Evolutionary conservation across 92 coral and sea anemone species (phyloP).

Genomic region (Hydrozoanthus gracilis): DNA sequence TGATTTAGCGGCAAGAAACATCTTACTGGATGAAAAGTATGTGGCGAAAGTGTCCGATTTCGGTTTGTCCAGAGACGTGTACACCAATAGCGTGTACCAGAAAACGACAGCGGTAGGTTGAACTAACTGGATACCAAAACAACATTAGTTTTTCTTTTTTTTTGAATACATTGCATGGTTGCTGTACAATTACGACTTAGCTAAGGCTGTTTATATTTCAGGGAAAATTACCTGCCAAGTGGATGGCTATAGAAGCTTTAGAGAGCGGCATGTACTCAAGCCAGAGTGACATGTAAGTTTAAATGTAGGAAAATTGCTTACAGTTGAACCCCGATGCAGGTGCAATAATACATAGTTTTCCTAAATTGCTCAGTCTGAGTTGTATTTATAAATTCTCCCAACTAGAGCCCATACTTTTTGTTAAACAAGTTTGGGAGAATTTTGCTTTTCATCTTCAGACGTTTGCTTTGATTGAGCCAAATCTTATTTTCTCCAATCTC

Average conservation of each 20-base stretch:
- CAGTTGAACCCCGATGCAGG: too few species aligned
- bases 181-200: background rate
- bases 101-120: slow-evolving; percentile 45
- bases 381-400: too few species aligned
- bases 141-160: background rate
- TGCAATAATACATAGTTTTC: too few species aligned
- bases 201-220: background rate
- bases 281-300: slow-evolving; percentile 92
- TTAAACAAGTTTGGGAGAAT: too few species aligned
- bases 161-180: background rate
- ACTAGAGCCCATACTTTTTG: too few species aligned
- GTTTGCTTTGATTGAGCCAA: too few species aligned
- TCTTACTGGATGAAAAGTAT: slow-evolving; percentile 54
- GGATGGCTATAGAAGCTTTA: slow-evolving; percentile 94
- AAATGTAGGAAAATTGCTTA: too few species aligned
- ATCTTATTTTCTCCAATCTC: too few species aligned
- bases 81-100: slow-evolving; percentile 58
- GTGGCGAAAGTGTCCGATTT: slow-evolving; percentile 70
- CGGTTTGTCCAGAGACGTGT: slow-evolving; percentile 66
- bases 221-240: slow-evolving; percentile 93
- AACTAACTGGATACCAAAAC: too few species aligned
- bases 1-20: slow-evolving; percentile 64
- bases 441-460: too few species aligned
- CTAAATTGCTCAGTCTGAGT: too few species aligned
- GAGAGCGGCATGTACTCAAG: slow-evolving; percentile 80